Evolutionary conservation across 2,113 vertebrate species (phyloP), one percentile per base, ranked within the genome.

Genomic region (Lonchura striata): DNA sequence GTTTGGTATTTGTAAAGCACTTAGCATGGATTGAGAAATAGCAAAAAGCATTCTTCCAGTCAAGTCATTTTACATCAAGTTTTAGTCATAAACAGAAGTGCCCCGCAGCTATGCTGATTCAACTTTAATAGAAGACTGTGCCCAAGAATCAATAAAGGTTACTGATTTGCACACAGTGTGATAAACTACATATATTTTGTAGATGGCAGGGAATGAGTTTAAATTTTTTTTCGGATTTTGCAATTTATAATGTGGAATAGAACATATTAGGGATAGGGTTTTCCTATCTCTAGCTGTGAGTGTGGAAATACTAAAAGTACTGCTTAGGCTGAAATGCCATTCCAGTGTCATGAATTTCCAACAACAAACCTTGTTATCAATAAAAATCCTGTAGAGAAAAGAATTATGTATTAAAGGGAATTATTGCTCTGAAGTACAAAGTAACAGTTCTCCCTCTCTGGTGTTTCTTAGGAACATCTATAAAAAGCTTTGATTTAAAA

Each of bases 51-150:
- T 75, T 95, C 85, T 86, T 91, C 54, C 76, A 96, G 84, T 80
- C 79, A 95, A 96, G 92, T 47, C 54, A 56, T 93, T 95, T 92
- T 92, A 82, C 78, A 95, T 94, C 76, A 84, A 94, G 78, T 95
- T 97, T 94, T 86, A 90, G 74, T 69, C 71, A 95, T 88, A 94
- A 95, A 83, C 44, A 78, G 6, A 91, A 89, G 70, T 70, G 41
- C 90, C 88, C 91, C 0, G 1, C 56, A 87, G 95, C 91, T 56
- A 37, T 66, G 78, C 80, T 92, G 95, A 81, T 91, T 93, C 71
- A 76, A 92, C 56, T 91, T 97, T 94, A 92, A 96, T 50, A 92
- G 87, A 90, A 93, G 92, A 78, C 27, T 0, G 0, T 64, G 63
- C 41, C 30, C 30, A 63, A 61, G 63, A 95, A 94, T 94, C 95